Evolutionary conservation across 2,113 vertebrate species (phyloP).

Genomic region (Salminus brasiliensis): DNA sequence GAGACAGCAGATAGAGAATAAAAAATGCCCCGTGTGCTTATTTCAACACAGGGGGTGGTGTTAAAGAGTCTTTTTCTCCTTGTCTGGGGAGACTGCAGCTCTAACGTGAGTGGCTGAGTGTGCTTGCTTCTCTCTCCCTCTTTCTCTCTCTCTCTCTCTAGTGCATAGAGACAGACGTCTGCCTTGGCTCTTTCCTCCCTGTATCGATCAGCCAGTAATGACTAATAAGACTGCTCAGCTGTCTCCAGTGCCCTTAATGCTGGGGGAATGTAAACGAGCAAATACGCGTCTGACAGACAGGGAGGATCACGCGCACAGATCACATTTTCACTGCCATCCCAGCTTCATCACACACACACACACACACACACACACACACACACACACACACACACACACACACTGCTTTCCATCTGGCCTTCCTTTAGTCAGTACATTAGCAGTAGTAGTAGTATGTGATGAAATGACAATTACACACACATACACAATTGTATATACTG

Average conservation of each 20-base stretch:
- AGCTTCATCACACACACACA: constrained; percentile 35
- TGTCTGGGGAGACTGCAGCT: constrained; percentile 45
- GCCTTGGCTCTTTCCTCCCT: constrained; percentile 62
- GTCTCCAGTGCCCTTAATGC: constrained; percentile 54
- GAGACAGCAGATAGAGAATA: constrained; percentile 54
- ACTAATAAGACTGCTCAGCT: constrained; percentile 62
- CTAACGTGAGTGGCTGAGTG: constrained; percentile 21
- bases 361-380: constrained; percentile 30
- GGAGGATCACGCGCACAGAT: background rate
- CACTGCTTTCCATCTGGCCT: constrained; percentile 9
- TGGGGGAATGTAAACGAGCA: constrained; percentile 48
- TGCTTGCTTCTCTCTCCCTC: constrained; percentile 46
- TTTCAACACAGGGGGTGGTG: constrained; percentile 51
- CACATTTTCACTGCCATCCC: constrained; percentile 27
- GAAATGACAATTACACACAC: no score
- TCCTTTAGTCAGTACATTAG: background rate
- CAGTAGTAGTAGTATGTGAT: no score
- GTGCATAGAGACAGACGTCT: constrained; percentile 70
- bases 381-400: constrained; percentile 32
- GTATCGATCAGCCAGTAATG: constrained; percentile 66
- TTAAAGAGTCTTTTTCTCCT: constrained; percentile 52
- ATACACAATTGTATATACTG: no score
- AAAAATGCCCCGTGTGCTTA: constrained; percentile 41
- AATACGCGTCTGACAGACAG: constrained; percentile 38
- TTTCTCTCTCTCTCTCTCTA: constrained; percentile 58